phyloP scores from a whole-genome alignment of 1,140 invertebrate genomes.

The Drosophila tani region DNA sequence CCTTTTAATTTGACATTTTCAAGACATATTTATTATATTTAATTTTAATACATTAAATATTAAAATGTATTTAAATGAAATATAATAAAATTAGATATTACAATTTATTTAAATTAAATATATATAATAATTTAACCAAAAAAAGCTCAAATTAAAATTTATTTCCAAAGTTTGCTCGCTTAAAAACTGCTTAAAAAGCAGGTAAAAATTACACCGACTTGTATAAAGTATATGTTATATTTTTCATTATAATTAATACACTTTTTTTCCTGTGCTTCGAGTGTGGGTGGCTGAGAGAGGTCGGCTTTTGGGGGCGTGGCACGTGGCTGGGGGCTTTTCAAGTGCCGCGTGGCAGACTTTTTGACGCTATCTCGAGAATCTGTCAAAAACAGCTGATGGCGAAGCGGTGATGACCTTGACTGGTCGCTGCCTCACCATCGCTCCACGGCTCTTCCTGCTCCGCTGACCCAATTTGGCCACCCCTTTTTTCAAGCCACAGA shows the following conservation, averaged over 20 bases:
- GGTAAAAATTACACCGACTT: neutral
- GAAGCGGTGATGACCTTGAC: conserved; percentile 54
- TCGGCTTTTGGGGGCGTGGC: conserved; percentile 10
- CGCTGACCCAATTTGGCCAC: conserved; percentile 48
- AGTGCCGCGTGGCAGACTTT: conserved; percentile 48
- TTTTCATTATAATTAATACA: neutral
- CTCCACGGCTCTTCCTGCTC: conserved; percentile 11
- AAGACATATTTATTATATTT: no score
- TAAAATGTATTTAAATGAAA: neutral
- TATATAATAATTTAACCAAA: no score
- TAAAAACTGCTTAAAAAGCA: neutral
- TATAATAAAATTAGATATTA: neutral
- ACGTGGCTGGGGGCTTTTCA: conserved; percentile 20
- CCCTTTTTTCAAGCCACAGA: no score
- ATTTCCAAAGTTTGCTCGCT: no score
- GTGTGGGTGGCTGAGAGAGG: neutral
- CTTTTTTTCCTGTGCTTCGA: neutral
- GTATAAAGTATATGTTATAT: no score
- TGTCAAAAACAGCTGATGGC: conserved; percentile 53
- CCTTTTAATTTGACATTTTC: no score
- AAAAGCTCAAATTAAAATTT: no score
- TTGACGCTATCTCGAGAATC: conserved; percentile 37
- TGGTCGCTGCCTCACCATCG: conserved; percentile 17
- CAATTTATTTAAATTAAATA: neutral
- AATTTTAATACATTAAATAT: neutral